phyloP scores from a whole-genome alignment of 2,888 invertebrate genomes.

The Stenodera caucasica region DNA sequence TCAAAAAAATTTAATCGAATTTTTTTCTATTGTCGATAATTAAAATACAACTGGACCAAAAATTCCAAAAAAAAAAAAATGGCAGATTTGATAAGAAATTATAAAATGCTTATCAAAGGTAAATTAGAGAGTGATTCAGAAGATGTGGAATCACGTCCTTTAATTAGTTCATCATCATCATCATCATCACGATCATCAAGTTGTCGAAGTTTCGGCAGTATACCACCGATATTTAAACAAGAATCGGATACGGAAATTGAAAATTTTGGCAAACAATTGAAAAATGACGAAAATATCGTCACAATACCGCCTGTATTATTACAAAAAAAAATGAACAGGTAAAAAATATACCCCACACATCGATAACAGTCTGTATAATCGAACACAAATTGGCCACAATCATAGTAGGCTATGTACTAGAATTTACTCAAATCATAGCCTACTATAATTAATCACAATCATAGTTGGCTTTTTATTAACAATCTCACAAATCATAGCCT shows the following conservation, averaged over 20 bases:
- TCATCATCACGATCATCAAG: conserved; percentile 33
- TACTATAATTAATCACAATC: too few species aligned
- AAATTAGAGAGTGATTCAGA: conserved; percentile 50
- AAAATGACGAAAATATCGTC: background rate
- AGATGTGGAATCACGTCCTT: conserved; percentile 51
- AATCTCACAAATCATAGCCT: too few species aligned
- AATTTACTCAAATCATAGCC: too few species aligned
- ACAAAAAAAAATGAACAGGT: conserved; percentile 8
- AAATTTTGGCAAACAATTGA: background rate
- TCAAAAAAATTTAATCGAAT: too few species aligned
- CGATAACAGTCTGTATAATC: too few species aligned
- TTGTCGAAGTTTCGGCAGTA: conserved; percentile 4
- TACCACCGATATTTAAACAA: background rate
- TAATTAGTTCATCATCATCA: conserved; percentile 51
- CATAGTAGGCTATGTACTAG: too few species aligned
- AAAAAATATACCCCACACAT: background rate
- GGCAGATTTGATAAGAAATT: conserved; percentile 49
- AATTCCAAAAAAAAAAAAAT: background rate
- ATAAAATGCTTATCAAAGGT: conserved; percentile 42
- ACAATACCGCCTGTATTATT: conserved; percentile 5
- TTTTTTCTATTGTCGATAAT: too few species aligned
- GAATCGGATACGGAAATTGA: conserved; percentile 7
- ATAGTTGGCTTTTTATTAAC: too few species aligned
- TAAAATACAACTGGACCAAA: too few species aligned
- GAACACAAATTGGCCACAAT: too few species aligned